Evolutionary conservation across 2,113 vertebrate genomes (phyloP).

Genomic region (Anseranas semipalmata): DNA sequence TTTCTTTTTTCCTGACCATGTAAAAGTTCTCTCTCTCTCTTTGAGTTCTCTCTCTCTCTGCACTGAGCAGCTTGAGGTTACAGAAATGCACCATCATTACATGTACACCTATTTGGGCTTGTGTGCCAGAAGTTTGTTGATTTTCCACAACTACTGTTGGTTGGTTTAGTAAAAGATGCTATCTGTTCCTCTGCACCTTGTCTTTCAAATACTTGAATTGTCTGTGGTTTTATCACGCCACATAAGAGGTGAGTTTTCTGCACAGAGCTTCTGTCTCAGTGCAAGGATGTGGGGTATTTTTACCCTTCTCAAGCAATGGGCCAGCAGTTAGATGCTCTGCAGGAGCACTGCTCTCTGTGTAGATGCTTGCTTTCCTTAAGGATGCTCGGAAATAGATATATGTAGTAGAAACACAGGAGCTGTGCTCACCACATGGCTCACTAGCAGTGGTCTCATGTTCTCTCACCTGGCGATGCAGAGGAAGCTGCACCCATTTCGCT

Average conservation of each 20-base stretch:
- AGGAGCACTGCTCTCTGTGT: background rate
- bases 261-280: background rate
- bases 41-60: background rate
- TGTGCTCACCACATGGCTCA: rapidly evolving
- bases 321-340: background rate
- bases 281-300: background rate
- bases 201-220: background rate
- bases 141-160: background rate
- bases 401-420: background rate
- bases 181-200: background rate
- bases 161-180: background rate
- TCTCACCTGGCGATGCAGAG: rapidly evolving
- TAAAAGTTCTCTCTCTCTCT: background rate
- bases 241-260: background rate
- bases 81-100: background rate
- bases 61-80: background rate
- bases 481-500: background rate
- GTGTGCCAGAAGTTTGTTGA: background rate
- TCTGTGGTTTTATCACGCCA: background rate
- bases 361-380: background rate
- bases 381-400: background rate
- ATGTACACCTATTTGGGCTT: background rate
- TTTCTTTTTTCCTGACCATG: background rate
- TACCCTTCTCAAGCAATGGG: background rate
- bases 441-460: rapidly evolving